Evolutionary conservation across 1,140 invertebrate genomes (phyloP).

Genomic region (Lineus longissimus): DNA sequence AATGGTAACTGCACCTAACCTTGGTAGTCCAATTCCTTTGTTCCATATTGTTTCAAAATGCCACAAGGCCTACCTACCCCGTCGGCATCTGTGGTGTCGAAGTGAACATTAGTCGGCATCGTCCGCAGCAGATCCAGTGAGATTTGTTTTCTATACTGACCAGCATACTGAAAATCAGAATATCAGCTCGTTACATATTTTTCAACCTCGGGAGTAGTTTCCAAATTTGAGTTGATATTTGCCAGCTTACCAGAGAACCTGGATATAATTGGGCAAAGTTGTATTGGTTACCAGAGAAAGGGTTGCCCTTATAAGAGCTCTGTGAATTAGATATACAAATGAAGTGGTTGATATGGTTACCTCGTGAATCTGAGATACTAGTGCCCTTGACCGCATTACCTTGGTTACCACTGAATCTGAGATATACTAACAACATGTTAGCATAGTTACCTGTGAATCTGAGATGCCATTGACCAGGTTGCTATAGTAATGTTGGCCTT

Average conservation of each 20-base stretch:
- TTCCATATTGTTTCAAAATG: too few relatives aligned
- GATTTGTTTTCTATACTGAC: conserved; percentile 57
- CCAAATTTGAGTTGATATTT: neutral
- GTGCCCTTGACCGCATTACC: too few relatives aligned
- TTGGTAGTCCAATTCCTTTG: too few relatives aligned
- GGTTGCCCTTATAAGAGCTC: too few relatives aligned
- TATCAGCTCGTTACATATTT: neutral
- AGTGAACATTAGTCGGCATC: conserved; percentile 58
- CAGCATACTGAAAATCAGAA: conserved; percentile 47
- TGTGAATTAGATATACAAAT: too few relatives aligned
- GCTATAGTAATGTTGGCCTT: conserved; percentile 57
- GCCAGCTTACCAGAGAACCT: too few relatives aligned
- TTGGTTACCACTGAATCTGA: neutral
- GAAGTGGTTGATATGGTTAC: too few relatives aligned
- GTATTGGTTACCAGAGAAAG: too few relatives aligned
- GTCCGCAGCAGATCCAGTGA: conserved; percentile 57
- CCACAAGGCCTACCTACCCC: too few relatives aligned
- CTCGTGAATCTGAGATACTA: too few relatives aligned
- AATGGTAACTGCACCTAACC: too few relatives aligned
- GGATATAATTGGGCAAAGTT: too few relatives aligned
- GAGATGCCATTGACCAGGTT: conserved; percentile 53
- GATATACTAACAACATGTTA: neutral
- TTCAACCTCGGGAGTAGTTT: neutral
- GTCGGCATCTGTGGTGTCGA: conserved; percentile 52
- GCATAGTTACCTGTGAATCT: conserved; percentile 51